phyloP scores from a whole-genome alignment of 2,113 vertebrate genomes.

The Dipodomys spectabilis region DNA sequence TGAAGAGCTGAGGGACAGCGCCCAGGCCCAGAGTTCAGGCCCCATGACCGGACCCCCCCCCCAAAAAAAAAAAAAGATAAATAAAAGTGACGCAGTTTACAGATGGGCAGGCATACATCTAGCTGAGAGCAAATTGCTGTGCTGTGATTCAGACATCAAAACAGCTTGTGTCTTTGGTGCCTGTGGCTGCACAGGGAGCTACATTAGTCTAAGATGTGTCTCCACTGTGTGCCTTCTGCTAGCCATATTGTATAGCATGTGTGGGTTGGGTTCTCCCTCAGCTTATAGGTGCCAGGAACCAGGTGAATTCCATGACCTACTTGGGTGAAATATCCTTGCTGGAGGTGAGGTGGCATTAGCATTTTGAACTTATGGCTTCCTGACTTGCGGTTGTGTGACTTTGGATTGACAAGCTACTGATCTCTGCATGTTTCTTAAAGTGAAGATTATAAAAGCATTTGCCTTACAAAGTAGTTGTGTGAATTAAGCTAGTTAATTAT shows the following conservation, averaged over 20 bases:
- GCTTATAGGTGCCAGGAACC: conserved; percentile 24
- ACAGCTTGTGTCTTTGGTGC: not conserved
- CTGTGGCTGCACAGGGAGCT: conserved; percentile 26
- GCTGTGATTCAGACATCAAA: conserved; percentile 28
- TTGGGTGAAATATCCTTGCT: conserved; percentile 28
- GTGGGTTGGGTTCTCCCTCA: conserved; percentile 35
- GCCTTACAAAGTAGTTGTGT: not conserved
- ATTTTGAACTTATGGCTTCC: conserved; percentile 17
- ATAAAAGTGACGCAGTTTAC: not conserved
- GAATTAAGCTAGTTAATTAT: not conserved
- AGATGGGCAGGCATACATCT: conserved; percentile 40
- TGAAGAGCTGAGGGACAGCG: too few relatives aligned
- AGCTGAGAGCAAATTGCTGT: conserved; percentile 50
- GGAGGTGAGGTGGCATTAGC: conserved; percentile 37
- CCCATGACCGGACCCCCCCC: too few relatives aligned
- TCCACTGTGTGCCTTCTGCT: not conserved
- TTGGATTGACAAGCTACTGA: conserved; percentile 41
- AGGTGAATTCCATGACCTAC: conserved; percentile 21
- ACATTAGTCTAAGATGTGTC: not conserved
- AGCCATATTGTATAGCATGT: conserved; percentile 48
- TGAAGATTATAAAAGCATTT: conserved; percentile 50
- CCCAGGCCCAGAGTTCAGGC: too few relatives aligned
- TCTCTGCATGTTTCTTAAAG: conserved; percentile 41
- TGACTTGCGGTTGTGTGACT: conserved; percentile 17
- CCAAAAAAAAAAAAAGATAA: too few relatives aligned